Conservation (phyloP, 2,797 vertebrate genomes). For the Loris lydekkerianus region DNA sequence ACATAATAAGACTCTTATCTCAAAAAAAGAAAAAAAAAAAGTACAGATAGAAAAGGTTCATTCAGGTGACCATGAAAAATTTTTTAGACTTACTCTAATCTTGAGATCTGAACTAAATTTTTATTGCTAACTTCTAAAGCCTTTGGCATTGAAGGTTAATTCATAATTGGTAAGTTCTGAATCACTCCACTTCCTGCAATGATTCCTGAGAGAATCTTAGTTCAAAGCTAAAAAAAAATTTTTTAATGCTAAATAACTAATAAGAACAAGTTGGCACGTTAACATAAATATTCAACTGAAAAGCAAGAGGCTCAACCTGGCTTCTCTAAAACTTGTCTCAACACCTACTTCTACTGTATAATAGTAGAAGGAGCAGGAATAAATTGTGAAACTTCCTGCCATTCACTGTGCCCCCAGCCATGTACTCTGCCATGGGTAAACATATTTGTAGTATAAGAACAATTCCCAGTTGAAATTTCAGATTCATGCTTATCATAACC, state of each 20-base stretch:
- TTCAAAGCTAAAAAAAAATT: background rate
- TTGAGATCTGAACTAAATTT: conserved; percentile 57
- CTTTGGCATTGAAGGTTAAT: background rate
- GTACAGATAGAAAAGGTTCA: background rate
- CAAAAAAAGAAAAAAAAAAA: background rate
- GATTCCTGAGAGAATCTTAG: conserved; percentile 23
- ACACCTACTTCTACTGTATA: background rate
- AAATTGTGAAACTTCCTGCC: conserved; percentile 34
- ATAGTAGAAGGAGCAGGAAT: background rate
- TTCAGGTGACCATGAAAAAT: background rate
- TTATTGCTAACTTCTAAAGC: conserved; percentile 29
- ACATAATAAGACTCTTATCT: no score
- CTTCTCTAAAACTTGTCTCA: conserved; percentile 39
- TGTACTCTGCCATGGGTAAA: background rate
- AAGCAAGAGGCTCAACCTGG: conserved; percentile 52
- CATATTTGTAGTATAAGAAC: background rate
- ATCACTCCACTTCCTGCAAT: background rate
- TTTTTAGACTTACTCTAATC: conserved; percentile 22
- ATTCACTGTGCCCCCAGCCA: background rate
- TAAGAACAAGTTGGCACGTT: conserved; percentile 43
- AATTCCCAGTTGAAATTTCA: conserved; percentile 39
- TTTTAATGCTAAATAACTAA: background rate
- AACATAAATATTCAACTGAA: conserved; percentile 28
- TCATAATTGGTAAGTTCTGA: conserved; percentile 37
- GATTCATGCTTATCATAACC: background rate